Evolutionary conservation across 92 coral and sea anemone species (phyloP).

Genomic region (Heteractis magnifica): DNA sequence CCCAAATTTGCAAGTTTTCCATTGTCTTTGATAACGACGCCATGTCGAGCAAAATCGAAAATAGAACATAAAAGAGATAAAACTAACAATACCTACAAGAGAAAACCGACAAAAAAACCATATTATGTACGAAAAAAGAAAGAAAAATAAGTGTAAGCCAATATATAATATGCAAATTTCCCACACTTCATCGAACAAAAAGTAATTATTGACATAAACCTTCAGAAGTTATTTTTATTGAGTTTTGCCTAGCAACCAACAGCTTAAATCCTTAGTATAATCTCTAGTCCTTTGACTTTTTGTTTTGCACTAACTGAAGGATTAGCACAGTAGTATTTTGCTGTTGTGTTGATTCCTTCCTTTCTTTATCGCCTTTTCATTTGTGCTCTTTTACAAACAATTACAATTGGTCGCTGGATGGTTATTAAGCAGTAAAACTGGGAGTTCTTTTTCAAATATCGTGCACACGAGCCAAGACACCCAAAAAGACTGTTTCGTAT

Average conservation of each 20-base stretch:
- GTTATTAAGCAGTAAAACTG: neutral
- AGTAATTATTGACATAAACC: slow-evolving; percentile 4
- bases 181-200: neutral
- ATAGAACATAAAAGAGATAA: too few relatives aligned
- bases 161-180: neutral
- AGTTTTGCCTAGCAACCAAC: neutral
- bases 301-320: slow-evolving; percentile 2
- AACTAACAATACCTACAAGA: too few relatives aligned
- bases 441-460: neutral
- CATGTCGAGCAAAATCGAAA: too few relatives aligned
- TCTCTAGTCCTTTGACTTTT: neutral
- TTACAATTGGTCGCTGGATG: neutral
- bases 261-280: neutral
- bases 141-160: too few relatives aligned
- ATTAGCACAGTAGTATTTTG: neutral
- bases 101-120: too few relatives aligned
- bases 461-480: neutral
- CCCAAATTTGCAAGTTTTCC: too few relatives aligned
- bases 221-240: neutral
- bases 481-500: too few relatives aligned
- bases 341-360: neutral
- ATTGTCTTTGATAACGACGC: too few relatives aligned
- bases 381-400: neutral
- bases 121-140: too few relatives aligned
- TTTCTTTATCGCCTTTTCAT: slow-evolving; percentile 1